Conservation (phyloP, 2,797 vertebrate species). For the Pangasius sanitwongsei region DNA sequence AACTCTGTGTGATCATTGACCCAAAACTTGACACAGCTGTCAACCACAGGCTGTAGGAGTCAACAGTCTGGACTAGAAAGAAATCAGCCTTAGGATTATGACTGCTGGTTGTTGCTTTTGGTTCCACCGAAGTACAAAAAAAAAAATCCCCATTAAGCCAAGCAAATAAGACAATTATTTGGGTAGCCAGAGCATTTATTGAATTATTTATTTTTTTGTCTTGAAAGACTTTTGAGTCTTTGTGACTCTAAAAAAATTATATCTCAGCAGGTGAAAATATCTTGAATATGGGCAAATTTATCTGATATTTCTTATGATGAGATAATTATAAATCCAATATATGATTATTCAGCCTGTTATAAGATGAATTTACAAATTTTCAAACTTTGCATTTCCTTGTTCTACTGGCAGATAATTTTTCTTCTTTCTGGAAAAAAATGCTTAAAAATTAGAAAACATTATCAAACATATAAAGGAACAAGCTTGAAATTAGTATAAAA, state of each 20-base stretch:
- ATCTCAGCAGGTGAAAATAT: not conserved
- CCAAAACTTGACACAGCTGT: not conserved
- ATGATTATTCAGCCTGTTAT: not conserved
- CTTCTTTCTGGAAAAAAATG: not conserved
- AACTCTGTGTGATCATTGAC: not conserved
- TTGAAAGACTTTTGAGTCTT: too few relatives aligned
- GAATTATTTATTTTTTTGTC: not conserved
- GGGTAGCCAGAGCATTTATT: not conserved
- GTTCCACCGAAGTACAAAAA: not conserved
- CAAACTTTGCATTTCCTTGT: not conserved
- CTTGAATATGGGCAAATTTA: not conserved
- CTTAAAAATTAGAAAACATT: not conserved
- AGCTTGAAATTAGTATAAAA: not conserved
- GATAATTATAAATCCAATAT: not conserved
- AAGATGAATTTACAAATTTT: not conserved
- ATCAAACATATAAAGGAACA: too few relatives aligned
- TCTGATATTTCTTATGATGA: not conserved
- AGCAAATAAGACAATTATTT: not conserved
- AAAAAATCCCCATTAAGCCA: not conserved
- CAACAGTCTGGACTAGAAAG: not conserved
- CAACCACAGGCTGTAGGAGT: not conserved
- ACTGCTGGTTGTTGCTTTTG: not conserved
- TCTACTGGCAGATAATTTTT: too few relatives aligned
- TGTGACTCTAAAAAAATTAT: too few relatives aligned
- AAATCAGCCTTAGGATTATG: not conserved